Conservation (phyloP, 1,140 invertebrate species). For the Pachyrhynchus sulphureomaculatus region DNA sequence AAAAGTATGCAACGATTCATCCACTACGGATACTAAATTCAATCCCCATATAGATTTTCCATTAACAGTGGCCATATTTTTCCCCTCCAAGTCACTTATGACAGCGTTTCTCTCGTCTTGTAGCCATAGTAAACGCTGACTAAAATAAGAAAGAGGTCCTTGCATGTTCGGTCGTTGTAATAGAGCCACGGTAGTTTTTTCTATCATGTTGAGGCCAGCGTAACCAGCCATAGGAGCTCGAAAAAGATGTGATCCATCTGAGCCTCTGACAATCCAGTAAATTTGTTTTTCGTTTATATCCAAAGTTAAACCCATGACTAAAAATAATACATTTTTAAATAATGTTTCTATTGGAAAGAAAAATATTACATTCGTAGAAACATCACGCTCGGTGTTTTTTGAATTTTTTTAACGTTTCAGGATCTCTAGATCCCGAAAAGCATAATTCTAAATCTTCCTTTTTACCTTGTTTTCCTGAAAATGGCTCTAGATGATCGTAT, state of each 20-base stretch:
- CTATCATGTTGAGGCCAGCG: slow-evolving; percentile 22
- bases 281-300: slow-evolving; percentile 72
- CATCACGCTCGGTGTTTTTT: too few relatives aligned
- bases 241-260: slow-evolving; percentile 72
- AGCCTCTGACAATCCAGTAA: slow-evolving; percentile 78
- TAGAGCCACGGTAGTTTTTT: slow-evolving; percentile 49
- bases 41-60: slow-evolving; percentile 63
- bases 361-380: neutral
- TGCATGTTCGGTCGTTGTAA: slow-evolving; percentile 57
- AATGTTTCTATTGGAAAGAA: neutral
- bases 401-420: too few relatives aligned
- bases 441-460: too few relatives aligned
- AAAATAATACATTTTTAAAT: neutral
- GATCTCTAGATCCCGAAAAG: too few relatives aligned
- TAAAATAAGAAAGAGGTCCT: slow-evolving; percentile 75
- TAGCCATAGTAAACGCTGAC: slow-evolving; percentile 77
- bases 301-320: slow-evolving; percentile 79
- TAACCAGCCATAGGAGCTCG: slow-evolving; percentile 64
- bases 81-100: slow-evolving; percentile 74
- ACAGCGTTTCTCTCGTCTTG: slow-evolving; percentile 73
- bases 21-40: slow-evolving; percentile 70
- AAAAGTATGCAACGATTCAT: slow-evolving; percentile 64
- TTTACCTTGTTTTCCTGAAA: slow-evolving; percentile 74
- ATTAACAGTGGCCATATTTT: slow-evolving; percentile 72
- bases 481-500: slow-evolving; percentile 73